Conservation (phyloP, 2,113 vertebrate species). For the Nymphicus hollandicus region DNA sequence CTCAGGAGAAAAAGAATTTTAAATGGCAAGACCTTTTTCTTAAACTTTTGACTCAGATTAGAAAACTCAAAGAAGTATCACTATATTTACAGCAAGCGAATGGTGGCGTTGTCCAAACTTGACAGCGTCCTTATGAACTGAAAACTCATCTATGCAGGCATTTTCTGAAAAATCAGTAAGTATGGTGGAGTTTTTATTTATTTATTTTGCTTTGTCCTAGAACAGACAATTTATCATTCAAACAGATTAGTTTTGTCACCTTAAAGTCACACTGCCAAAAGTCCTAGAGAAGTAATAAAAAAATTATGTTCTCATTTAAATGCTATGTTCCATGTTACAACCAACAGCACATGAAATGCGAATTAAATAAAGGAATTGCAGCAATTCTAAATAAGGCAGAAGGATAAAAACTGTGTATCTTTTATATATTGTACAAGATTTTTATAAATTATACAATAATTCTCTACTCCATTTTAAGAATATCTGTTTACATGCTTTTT, state of each 20-base stretch:
- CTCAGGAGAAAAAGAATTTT: neutral
- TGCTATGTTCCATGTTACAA: neutral
- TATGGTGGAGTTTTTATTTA: neutral
- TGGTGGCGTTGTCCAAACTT: neutral
- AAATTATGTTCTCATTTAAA: slow-evolving; percentile 7
- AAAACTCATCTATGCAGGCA: neutral
- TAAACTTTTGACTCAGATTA: neutral
- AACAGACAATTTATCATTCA: neutral
- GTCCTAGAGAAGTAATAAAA: neutral
- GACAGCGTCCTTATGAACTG: neutral
- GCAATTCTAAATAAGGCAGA: neutral
- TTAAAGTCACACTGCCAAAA: neutral
- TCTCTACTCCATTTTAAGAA: neutral
- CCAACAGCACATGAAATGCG: neutral
- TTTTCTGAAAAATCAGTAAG: neutral
- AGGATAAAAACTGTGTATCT: neutral
- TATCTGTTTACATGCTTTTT: neutral
- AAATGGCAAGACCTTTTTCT: neutral
- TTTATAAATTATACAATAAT: neutral
- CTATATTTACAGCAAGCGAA: neutral
- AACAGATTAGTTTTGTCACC: neutral
- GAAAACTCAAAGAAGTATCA: neutral
- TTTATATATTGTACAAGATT: neutral
- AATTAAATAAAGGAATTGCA: neutral
- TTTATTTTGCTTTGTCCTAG: neutral